Base-by-base conservation (phyloP, 2,888 invertebrate genomes). In the Drosophila imparisetae region DNA sequence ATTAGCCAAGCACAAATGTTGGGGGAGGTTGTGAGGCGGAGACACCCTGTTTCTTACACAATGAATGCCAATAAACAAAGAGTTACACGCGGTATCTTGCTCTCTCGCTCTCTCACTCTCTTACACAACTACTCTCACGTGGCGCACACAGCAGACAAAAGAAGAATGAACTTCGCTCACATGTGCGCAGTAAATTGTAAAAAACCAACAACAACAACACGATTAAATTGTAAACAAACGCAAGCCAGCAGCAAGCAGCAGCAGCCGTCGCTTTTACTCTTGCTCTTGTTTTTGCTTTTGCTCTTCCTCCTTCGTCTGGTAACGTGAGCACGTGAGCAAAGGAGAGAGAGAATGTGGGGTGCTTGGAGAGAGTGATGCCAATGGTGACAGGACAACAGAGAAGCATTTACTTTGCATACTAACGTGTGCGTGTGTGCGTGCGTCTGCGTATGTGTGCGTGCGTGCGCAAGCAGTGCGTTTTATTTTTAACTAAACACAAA, bases 261-360 rank as follows among this genome's bases (percentile, higher is more conserved):
- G 58, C 50, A 52, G 58, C 71, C 77, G 63, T 73, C 58, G 81
- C 66, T 60, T 63, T 68, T 52, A 66, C 60, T 72, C 73, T 72
- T 63, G 54, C 55, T 72, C 30, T 58, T 66, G 66, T 70, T 72
- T 50, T 50, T 29, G 50, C 55, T 55, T 59, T 45, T 52, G 58
- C 42, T 54, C 49, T 57, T 78, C 49, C 38, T 76, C 54, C 49
- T 67, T 59, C 59, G 55, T 75, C 55, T 55, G 55, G 83, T 80
- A 85, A 87, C 62, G 80, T 75, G 87, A 81, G 87, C 85, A 87
- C 85, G 87, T 87, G 85, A 80, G 66, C 80, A 71, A 61, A 70
- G 63, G 68, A 38, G 32, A 64, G 67, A 72, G 72, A 24, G 63
- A 66, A 48, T 42, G 58, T 34, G 54, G 21, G 57, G 32, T 60